Percentiles rank a stretch among this genome's conserved stretches.
Evolutionary conservation across 1,140 invertebrate species (phyloP).

Genomic region (Trypoxylus dichotomus): DNA sequence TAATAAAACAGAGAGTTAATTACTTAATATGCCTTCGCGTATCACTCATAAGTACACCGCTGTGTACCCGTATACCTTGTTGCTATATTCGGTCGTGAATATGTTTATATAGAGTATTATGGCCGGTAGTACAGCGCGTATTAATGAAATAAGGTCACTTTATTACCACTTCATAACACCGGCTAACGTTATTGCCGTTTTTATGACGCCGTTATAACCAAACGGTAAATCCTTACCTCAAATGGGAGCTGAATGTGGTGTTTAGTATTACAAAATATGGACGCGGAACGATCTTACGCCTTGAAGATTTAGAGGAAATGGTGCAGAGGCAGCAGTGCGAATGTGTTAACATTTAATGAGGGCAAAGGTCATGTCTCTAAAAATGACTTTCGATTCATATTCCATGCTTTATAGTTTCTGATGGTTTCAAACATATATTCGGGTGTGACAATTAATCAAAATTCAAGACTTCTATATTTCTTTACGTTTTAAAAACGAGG

Average conservation of each 20-base stretch:
- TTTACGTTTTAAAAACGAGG: no score
- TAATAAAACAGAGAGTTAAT: not conserved
- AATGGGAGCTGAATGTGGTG: not conserved
- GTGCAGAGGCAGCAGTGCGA: no score
- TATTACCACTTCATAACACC: not conserved
- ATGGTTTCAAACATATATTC: no score
- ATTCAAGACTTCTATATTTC: no score
- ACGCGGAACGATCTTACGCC: no score
- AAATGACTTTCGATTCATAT: no score
- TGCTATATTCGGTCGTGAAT: not conserved
- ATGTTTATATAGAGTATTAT: not conserved
- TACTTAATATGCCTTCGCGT: not conserved
- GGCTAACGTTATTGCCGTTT: not conserved
- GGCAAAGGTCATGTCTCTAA: no score
- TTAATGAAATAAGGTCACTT: not conserved
- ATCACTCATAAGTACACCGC: not conserved
- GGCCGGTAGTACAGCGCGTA: not conserved
- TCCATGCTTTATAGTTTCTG: no score
- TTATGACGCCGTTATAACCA: not conserved
- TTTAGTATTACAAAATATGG: not conserved
- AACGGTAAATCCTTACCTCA: not conserved
- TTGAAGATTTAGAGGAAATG: no score
- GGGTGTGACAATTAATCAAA: no score
- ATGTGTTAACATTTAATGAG: no score
- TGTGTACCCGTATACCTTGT: not conserved